A percentile compares a stretch with the other conserved stretches of the same genome.
phyloP scores from a whole-genome alignment of 2,888 invertebrate genomes.

The Bursaphelenchus okinawaensis region DNA sequence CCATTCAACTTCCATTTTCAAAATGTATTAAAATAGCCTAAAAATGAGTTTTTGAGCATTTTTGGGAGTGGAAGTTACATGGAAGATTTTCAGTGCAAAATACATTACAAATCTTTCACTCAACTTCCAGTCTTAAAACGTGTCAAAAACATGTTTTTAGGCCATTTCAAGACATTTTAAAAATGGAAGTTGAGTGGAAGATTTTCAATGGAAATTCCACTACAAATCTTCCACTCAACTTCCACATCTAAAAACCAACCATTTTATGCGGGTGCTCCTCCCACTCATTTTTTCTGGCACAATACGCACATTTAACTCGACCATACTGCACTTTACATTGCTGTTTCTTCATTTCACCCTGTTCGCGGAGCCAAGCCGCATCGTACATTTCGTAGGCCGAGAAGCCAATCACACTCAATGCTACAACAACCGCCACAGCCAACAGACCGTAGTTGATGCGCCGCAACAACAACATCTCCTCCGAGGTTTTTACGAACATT shows the following conservation, averaged over 20 bases:
- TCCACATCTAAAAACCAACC: not conserved
- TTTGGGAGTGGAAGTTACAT: too few species aligned
- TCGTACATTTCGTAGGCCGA: not conserved
- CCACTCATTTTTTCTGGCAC: not conserved
- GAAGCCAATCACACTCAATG: not conserved
- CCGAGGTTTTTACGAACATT: not conserved
- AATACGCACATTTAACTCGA: not conserved
- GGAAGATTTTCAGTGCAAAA: not conserved
- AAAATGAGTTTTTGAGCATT: too few species aligned
- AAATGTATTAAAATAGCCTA: too few species aligned
- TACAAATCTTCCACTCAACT: too few species aligned
- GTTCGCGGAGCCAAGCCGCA: not conserved
- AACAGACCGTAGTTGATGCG: not conserved
- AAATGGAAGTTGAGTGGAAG: too few species aligned
- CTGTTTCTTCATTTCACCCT: not conserved
- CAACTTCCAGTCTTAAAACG: not conserved
- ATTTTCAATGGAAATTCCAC: too few species aligned
- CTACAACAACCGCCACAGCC: not conserved
- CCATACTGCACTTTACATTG: not conserved
- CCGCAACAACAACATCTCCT: not conserved
- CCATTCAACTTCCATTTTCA: too few species aligned
- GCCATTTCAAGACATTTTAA: not conserved
- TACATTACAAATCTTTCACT: not conserved
- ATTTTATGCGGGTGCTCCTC: not conserved
- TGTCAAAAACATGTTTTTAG: not conserved